A percentile compares a stretch with the other conserved stretches of the same genome.
These are phyloP conservation scores for Acromyrmex echinatior DNA, from an alignment of 1,140 invertebrate species.

Conservation along the genomic window DNA sequence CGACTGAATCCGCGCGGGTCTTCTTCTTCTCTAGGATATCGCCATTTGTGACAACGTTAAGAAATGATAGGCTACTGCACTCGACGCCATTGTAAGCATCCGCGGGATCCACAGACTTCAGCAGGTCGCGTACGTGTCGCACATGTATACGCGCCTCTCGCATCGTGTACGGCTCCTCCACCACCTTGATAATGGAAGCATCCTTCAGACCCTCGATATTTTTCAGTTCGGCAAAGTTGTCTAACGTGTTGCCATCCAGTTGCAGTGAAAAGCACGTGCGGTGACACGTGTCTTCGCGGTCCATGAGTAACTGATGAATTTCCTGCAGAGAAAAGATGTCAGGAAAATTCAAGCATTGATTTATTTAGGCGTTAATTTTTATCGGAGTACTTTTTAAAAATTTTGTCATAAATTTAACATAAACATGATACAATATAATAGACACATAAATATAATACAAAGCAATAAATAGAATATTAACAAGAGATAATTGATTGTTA, in stretches of 20 bases:
- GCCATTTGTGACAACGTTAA: slow-evolving; percentile 97
- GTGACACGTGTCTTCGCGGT: slow-evolving; percentile 98
- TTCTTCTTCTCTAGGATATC: slow-evolving; percentile 97
- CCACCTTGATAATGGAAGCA: slow-evolving; percentile 96
- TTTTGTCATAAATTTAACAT: neutral
- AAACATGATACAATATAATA: neutral
- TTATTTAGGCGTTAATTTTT: neutral
- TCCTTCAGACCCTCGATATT: slow-evolving; percentile 98
- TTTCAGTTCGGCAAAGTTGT: slow-evolving; percentile 99
- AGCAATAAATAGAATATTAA: neutral
- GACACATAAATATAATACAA: neutral
- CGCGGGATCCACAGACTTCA: slow-evolving; percentile 96
- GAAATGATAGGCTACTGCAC: slow-evolving; percentile 97
- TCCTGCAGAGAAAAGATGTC: slow-evolving; percentile 87
- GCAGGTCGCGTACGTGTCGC: slow-evolving; percentile 97
- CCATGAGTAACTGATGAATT: slow-evolving; percentile 99
- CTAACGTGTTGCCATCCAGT: slow-evolving; percentile 96
- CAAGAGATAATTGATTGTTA: neutral
- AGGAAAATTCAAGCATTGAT: neutral
- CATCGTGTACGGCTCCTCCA: slow-evolving; percentile 99
- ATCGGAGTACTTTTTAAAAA: neutral
- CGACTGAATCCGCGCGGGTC: slow-evolving; percentile 94
- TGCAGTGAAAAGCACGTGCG: slow-evolving; percentile 99
- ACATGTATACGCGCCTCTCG: slow-evolving; percentile 99
- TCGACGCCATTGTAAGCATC: slow-evolving; percentile 98